Evolutionary conservation across 2,797 vertebrate genomes (phyloP), one percentile per base, ranked within the genome.

Genomic region (Eidolon dupreanum): DNA sequence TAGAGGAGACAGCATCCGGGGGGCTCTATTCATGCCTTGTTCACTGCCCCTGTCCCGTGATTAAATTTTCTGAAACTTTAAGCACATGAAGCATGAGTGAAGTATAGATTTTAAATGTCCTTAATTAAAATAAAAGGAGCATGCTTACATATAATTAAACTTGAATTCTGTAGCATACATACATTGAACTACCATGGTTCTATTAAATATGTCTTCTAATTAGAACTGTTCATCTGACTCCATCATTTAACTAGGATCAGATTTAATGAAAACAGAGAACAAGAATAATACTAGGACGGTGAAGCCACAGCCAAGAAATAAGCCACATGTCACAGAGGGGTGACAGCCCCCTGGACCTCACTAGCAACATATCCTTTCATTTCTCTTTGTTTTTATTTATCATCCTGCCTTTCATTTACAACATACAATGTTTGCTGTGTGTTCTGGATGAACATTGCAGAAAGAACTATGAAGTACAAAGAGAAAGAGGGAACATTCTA

Each of bases 401-500:
- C 5, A 31, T 3, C 20, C 13, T 1, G 12, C 3, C 8, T 57
- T 81, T 94, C 31, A 55, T 75, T 87, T 65, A 2, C 2, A 41
- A 77, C 49, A 24, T 12, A 31, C 36, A 8, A 8, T 19, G 51
- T 66, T 71, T 55, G 46, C 51, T 8, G 0, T 2, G 7, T 19
- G 28, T 63, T 15, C 20, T 1, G 22, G 84, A 49, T 73, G n/a
- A 33, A 96, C 57, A 85, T 87, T 79, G 9, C n/a, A 12, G 19
- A 55, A 97, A 90, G 73, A 90, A 49, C 63, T 55, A 0, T 20
- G 46, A 71, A 86, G 88, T 10, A 85, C 87, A 93, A 97, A 98
- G 97, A 33, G 28, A 63, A 53, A 22, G n/a, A 51, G 73, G 17
- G 20, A 57, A 6, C 38, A 10, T 84, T 82, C 91, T 88, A 11